Base-by-base conservation (phyloP, 2,797 vertebrate species). In the Denticeps clupeoides region DNA sequence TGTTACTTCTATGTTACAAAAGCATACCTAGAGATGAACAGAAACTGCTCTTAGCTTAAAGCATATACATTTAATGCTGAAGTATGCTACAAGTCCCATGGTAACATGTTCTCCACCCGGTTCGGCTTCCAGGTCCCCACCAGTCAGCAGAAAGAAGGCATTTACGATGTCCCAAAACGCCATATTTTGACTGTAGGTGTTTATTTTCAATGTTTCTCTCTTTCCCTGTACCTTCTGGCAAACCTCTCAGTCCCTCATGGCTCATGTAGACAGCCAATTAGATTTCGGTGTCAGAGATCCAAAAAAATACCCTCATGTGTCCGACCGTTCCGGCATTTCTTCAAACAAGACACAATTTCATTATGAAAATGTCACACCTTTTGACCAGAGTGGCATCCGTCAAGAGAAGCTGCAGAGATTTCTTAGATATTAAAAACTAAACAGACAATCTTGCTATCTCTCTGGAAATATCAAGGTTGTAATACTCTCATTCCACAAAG, bases 81-180 rank as follows among this genome's bases (percentile, higher is more conserved):
- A 38, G 35, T 9, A 19, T 38, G 6, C 35, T 16, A 38, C 38
- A n/a, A 35, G 16, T 19, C 35, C 35, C 35, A 5, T 38, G 35
- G 35, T 38, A 21, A 38, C 6, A 35, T 38, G 31, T 50, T 59
- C 41, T 49, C 38, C 19, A 19, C 18, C 18, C 21, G 35, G 35
- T 21, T 35, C 38, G 35, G 35, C 49, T 56, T 65, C 43, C 66
- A 98, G 94, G 93, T 98, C 82, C 94, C 94, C 71, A 90, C 90
- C 82, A 93, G 88, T 88, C 93, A 97, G 80, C 95, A 97, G 89
- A 98, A 94, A 75, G 94, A 98, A 86, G 93, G 90, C 79, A 89
- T 97, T 87, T 97, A 98, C 91, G 94, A 98, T 73, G 93, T 97
- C 85, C 94, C 94, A 85, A 98, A 98, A 86, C 91, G 89, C 75